These are phyloP conservation scores for Dolichomitus sp. DNA, from an alignment of 2,888 invertebrate genomes.

Conservation along the genomic window DNA sequence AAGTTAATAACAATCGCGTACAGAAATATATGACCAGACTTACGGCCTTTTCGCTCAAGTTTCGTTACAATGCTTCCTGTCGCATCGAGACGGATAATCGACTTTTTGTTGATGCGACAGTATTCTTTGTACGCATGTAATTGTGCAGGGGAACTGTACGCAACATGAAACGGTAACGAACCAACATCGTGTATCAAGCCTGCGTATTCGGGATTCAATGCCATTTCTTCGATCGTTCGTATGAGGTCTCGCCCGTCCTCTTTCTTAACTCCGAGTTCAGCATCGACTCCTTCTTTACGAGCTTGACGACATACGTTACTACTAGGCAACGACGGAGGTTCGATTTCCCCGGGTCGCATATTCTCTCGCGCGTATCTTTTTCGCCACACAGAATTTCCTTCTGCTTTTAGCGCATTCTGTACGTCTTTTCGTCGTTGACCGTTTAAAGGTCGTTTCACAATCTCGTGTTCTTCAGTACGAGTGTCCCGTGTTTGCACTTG, in stretches of 20 bases:
- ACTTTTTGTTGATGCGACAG: neutral
- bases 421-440: neutral
- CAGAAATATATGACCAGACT: conserved; percentile 9
- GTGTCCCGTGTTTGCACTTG: conserved; percentile 53
- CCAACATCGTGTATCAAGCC: conserved; percentile 87
- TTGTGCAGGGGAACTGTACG: conserved; percentile 34
- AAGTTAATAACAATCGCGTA: conserved; percentile 31
- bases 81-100: conserved; percentile 22
- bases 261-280: conserved; percentile 32
- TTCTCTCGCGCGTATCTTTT: neutral
- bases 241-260: conserved; percentile 27
- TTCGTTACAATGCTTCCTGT: conserved; percentile 28
- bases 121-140: conserved; percentile 32
- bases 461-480: conserved; percentile 49
- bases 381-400: neutral
- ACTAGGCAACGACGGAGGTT: conserved; percentile 20
- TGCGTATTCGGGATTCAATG: conserved; percentile 86
- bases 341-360: neutral
- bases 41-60: too few species aligned
- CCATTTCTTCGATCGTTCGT: neutral
- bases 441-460: conserved; percentile 11
- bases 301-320: conserved; percentile 21
- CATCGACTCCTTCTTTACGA: conserved; percentile 8
- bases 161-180: conserved; percentile 83
- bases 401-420: neutral